phyloP scores from a whole-genome alignment of 2,797 vertebrate genomes.

The Semotilus atromaculatus region DNA sequence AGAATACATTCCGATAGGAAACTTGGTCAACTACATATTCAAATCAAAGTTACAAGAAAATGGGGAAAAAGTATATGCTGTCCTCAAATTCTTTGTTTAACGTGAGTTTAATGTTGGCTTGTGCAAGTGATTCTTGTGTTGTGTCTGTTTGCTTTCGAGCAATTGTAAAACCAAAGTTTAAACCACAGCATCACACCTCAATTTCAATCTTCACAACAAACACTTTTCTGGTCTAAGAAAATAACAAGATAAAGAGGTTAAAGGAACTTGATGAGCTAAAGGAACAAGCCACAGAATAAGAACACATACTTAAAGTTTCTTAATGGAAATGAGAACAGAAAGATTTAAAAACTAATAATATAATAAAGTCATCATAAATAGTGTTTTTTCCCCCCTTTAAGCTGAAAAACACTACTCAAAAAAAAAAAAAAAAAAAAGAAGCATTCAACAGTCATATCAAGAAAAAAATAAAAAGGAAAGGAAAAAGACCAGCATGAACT shows the following conservation, averaged over 20 bases:
- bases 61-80: constrained; percentile 50
- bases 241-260: background rate
- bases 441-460: constrained; percentile 58
- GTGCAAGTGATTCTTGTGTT: constrained; percentile 60
- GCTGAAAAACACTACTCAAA: constrained; percentile 58
- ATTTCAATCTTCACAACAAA: constrained; percentile 72
- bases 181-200: constrained; percentile 79
- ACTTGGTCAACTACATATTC: constrained; percentile 56
- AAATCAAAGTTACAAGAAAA: constrained; percentile 63
- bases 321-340: constrained; percentile 42
- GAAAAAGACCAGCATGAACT: constrained; percentile 35
- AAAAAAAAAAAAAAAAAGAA: constrained; percentile 62
- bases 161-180: constrained; percentile 75
- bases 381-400: background rate
- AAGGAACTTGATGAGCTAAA: constrained; percentile 14
- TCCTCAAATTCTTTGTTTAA: constrained; percentile 51
- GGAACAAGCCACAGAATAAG: constrained; percentile 21
- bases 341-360: constrained; percentile 19
- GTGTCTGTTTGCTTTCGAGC: constrained; percentile 65
- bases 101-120: constrained; percentile 53
- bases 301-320: background rate
- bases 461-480: constrained; percentile 60
- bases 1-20: constrained; percentile 52
- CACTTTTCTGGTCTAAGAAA: constrained; percentile 75
- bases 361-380: constrained; percentile 63